Evolutionary conservation across 2,113 vertebrate species (phyloP).

Genomic region (Coracopsis vasa): DNA sequence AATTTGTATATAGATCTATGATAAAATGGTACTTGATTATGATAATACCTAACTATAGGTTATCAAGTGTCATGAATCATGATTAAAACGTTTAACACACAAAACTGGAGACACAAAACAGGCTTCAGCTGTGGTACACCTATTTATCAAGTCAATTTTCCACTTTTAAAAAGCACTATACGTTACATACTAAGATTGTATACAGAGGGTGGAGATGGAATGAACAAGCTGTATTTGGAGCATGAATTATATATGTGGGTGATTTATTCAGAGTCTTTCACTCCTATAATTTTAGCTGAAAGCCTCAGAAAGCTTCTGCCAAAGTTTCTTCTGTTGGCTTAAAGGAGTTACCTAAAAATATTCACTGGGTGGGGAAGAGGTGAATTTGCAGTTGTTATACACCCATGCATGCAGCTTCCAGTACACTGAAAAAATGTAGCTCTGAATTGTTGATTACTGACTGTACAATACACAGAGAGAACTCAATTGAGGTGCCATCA

Average conservation of each 20-base stretch:
- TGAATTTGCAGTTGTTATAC: not conserved
- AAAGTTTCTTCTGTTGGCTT: not conserved
- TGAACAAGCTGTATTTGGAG: constrained; percentile 1
- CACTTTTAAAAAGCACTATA: not conserved
- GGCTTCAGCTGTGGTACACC: not conserved
- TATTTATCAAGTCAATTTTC: constrained; percentile 7
- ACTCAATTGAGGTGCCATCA: not conserved
- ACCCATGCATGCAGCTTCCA: not conserved
- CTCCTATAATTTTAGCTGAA: constrained; percentile 21
- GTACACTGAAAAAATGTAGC: not conserved
- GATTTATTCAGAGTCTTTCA: constrained; percentile 51
- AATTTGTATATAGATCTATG: not conserved
- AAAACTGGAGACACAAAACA: not conserved
- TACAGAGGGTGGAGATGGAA: not conserved
- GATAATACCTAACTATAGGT: constrained; percentile 3
- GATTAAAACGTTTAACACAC: constrained; percentile 15
- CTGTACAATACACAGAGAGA: not conserved
- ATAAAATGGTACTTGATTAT: not conserved
- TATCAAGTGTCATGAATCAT: not conserved
- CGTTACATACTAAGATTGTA: not conserved
- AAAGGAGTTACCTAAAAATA: not conserved
- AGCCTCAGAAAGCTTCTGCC: not conserved
- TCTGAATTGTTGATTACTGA: not conserved
- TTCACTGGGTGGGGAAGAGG: not conserved
- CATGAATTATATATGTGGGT: not conserved